Base-by-base conservation (phyloP, 1,140 invertebrate species). In the Pristionchus pacificus region DNA sequence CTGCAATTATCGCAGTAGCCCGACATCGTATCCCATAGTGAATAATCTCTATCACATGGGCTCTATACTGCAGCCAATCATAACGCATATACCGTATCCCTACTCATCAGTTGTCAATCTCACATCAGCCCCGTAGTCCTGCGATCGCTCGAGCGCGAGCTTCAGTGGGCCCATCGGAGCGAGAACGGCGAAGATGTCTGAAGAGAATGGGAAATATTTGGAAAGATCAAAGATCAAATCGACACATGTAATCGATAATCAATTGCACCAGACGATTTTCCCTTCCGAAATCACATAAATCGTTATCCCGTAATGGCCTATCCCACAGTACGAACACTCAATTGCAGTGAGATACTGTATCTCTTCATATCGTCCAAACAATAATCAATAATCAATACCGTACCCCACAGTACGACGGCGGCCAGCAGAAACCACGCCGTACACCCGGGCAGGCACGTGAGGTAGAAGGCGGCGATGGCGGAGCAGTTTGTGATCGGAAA, bases 101-200 rank as follows among this genome's bases (percentile, higher is more conserved):
- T n/a, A n/a, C n/a, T n/a, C n/a, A n/a, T n/a, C n/a, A n/a, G n/a
- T n/a, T n/a, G 67, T 81, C 24, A 25, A 38, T 15, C 49, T 59
- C 19, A 79, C 72, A 28, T 71, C 58, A 27, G 74, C 73, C 66
- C 75, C 75, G 71, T 80, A 80, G 62, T 83, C 80, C 10, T 59
- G 33, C 3, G 80, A 78, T 27, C 71, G 75, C 33, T 69, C 72
- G 14, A 63, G 74, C 13, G 82, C 70, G 58, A 71, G 62, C 15
- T 74, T 61, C 2, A 80, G 66, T 19, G 79, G 79, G 19, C 79
- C 79, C 25, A 73, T 58, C 0, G 80, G 78, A 1, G 80, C 60
- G 3, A 83, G 70, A 30, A 80, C 79, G 27, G 79, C 80, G 60
- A 83, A 80, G 15, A 78, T 24, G 25, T 79, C 78, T 80, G 55